Evolutionary conservation across 2,888 invertebrate genomes (phyloP).

Genomic region (Agrypnus murinus): DNA sequence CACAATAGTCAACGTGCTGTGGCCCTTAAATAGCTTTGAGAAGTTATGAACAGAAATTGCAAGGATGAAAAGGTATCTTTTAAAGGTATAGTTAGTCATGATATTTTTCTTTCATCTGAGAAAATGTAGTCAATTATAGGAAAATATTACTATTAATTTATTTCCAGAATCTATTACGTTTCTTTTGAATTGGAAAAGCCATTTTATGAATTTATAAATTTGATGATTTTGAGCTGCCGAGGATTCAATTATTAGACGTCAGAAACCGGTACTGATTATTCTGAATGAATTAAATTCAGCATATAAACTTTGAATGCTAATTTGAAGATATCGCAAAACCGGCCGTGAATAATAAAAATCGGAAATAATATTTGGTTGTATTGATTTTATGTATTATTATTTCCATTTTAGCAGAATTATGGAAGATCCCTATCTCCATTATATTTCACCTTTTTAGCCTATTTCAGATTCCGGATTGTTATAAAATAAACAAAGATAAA

Average conservation of each 20-base stretch:
- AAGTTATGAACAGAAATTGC: conserved; percentile 19
- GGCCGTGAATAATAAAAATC: background rate
- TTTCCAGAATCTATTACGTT: background rate
- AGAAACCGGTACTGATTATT: background rate
- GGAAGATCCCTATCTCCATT: no score
- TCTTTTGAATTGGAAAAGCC: background rate
- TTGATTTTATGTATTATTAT: conserved; percentile 19
- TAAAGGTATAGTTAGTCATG: no score
- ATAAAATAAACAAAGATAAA: no score
- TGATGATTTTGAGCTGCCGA: background rate
- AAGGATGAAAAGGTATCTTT: no score
- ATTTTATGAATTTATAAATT: no score
- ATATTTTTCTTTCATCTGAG: no score
- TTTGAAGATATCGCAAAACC: background rate
- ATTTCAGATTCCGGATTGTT: no score
- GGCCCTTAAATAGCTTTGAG: conserved; percentile 17
- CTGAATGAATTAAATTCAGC: conserved; percentile 7
- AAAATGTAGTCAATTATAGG: no score
- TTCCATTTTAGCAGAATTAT: no score
- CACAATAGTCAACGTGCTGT: conserved; percentile 8
- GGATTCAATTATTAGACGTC: conserved; percentile 6
- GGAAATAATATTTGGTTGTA: no score
- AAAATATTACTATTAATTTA: background rate
- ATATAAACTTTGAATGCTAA: conserved; percentile 5
- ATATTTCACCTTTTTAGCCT: no score